Conservation (phyloP, 2,888 invertebrate species). For the Nephrotoma flavescens region DNA sequence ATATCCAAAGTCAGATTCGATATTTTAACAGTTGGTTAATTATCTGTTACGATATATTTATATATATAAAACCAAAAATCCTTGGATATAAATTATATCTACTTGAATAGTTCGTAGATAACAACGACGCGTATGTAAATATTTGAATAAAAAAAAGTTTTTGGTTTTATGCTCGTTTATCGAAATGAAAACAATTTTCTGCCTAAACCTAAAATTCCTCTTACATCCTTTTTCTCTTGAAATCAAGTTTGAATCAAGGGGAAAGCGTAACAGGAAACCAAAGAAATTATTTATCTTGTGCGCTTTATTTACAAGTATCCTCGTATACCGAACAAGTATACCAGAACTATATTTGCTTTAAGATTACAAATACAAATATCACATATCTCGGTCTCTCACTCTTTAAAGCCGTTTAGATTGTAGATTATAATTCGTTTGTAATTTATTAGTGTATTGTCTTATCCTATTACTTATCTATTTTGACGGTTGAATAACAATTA, state of each 20-base stretch:
- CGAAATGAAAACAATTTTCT: background rate
- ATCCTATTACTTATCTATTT: background rate
- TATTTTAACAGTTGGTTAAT: background rate
- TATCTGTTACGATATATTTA: background rate
- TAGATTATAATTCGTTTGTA: background rate
- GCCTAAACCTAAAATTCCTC: background rate
- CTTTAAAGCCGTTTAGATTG: background rate
- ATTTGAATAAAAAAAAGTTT: background rate
- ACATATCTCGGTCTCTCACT: background rate
- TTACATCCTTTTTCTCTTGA: background rate
- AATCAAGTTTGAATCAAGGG: background rate
- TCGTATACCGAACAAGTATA: background rate
- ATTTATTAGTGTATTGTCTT: background rate
- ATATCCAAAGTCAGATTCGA: background rate
- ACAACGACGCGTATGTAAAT: background rate
- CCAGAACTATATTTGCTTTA: background rate
- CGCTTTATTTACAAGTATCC: background rate
- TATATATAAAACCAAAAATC: background rate
- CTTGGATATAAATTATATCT: background rate
- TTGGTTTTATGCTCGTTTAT: background rate
- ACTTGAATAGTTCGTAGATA: background rate
- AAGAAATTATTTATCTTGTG: background rate
- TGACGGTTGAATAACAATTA: background rate
- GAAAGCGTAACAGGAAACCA: background rate
- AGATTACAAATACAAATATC: background rate